Evolutionary conservation across 2,888 invertebrate species (phyloP), one percentile per base, ranked within the genome.

Genomic region (Epirrhoe tristata): DNA sequence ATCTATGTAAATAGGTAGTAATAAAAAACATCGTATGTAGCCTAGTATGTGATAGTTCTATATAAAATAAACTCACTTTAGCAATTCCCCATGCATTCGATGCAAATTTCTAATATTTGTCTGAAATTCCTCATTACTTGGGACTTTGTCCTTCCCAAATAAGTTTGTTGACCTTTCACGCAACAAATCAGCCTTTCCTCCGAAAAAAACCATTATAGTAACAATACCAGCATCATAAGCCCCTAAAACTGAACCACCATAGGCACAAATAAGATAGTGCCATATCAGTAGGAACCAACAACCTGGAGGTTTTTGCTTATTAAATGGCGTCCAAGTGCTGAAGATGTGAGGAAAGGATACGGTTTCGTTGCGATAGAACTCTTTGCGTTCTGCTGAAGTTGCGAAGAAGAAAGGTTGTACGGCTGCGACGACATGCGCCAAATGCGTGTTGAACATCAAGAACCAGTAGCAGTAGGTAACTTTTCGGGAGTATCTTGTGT

Each of bases 311-410:
- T 81, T 76, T 60, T 89, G 80, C 62, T 91, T 91, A 66, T 92
- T 85, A 71, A 89, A 82, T 0, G 91, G 91, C 79, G 88, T 81
- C 91, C 91, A 93, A 14, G 91, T 85, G 64, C 89, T 91, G 48
- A 89, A 89, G 24, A 93, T 89, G 54, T 91, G 92, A 0, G 89
- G 89, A 74, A 91, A 92, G 0, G 70, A 39, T 70, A 88, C 87
- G 0, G 83, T 83, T 5, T 88, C 91, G 71, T 88, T 89, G 0
- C 61, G 76, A 32, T 88, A 61, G n/a, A 79, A 79, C 71, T 87
- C 84, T 43, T 88, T 82, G 54, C 62, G 52, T n/a, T 52, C 31
- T 16, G 43, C 34, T 17, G 89, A 88, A 0, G 87, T 83, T 1
- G 83, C 10, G 70, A 85, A 76, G 61, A 90, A 77, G 1, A 88